A percentile compares a stretch with the other conserved stretches of the same genome.
Conservation (phyloP, 2,888 invertebrate species). For the Amiota mariae region DNA sequence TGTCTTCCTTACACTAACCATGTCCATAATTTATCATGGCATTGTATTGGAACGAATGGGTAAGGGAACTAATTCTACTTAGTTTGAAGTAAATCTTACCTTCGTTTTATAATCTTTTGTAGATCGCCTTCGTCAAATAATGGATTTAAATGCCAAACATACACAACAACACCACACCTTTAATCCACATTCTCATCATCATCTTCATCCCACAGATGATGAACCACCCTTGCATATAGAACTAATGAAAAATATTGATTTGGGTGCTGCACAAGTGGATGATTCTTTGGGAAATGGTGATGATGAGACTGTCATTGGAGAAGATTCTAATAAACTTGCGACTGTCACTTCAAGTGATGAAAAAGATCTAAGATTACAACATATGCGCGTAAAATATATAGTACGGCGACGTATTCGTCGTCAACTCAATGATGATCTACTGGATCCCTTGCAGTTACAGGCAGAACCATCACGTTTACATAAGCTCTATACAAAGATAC, state of each 20-base stretch:
- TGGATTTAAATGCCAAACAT: conserved; percentile 50
- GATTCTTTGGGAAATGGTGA: background rate
- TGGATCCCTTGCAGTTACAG: conserved; percentile 61
- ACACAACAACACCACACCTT: too few species aligned
- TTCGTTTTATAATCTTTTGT: background rate
- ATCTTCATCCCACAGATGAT: too few species aligned
- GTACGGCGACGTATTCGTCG: conserved; percentile 40
- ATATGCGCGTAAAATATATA: conserved; percentile 50
- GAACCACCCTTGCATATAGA: conserved; percentile 47
- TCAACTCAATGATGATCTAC: conserved; percentile 49
- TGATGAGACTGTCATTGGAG: too few species aligned
- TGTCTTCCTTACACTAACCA: conserved; percentile 55
- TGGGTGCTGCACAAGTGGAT: background rate
- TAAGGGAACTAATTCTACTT: conserved; percentile 33
- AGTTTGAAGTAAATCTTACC: background rate
- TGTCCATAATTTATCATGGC: conserved; percentile 64
- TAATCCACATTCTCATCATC: conserved; percentile 26
- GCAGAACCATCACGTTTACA: conserved; percentile 43
- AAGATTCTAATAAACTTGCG: too few species aligned
- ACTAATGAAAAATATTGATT: conserved; percentile 31
- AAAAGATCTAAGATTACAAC: conserved; percentile 46
- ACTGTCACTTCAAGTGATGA: conserved; percentile 39
- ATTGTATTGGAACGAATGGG: conserved; percentile 64
- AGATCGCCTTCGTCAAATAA: conserved; percentile 60
- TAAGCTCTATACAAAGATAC: conserved; percentile 58